These are phyloP conservation scores for Epinotia brunnichana DNA, from an alignment of 2,888 invertebrate genomes.

Conservation along the genomic window DNA sequence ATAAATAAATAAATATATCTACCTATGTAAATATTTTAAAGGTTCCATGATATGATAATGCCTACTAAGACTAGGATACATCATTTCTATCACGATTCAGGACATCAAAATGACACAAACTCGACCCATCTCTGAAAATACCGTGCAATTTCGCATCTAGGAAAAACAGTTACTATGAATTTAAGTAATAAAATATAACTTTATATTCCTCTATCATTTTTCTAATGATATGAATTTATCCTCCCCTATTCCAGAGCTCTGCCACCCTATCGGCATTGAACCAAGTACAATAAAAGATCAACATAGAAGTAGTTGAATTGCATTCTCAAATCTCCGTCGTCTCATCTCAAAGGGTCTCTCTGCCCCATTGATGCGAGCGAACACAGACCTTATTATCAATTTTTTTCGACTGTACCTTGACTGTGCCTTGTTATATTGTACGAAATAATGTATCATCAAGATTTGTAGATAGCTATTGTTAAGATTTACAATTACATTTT, in stretches of 20 bases:
- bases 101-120: too few species aligned
- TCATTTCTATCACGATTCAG: too few species aligned
- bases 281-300: conserved; percentile 38
- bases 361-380: conserved; percentile 32
- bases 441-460: conserved; percentile 26
- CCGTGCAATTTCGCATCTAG: neutral
- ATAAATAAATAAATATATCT: too few species aligned
- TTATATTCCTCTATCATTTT: neutral
- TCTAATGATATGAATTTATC: conserved; percentile 9
- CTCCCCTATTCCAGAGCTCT: conserved; percentile 7
- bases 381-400: conserved; percentile 25
- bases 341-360: conserved; percentile 26
- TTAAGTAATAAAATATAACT: neutral
- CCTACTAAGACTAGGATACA: too few species aligned
- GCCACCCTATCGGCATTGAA: conserved; percentile 33
- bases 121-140: too few species aligned
- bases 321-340: conserved; percentile 35
- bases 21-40: too few species aligned
- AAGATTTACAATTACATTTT: conserved; percentile 7
- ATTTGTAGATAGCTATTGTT: conserved; percentile 28
- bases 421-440: conserved; percentile 21
- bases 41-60: too few species aligned
- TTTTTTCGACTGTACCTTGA: conserved; percentile 13
- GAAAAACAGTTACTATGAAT: neutral
- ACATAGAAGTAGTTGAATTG: conserved; percentile 40